Evolutionary conservation across 1,140 invertebrate genomes (phyloP), one percentile per base, ranked within the genome.

Genomic region (Atopsyche davidsoni): DNA sequence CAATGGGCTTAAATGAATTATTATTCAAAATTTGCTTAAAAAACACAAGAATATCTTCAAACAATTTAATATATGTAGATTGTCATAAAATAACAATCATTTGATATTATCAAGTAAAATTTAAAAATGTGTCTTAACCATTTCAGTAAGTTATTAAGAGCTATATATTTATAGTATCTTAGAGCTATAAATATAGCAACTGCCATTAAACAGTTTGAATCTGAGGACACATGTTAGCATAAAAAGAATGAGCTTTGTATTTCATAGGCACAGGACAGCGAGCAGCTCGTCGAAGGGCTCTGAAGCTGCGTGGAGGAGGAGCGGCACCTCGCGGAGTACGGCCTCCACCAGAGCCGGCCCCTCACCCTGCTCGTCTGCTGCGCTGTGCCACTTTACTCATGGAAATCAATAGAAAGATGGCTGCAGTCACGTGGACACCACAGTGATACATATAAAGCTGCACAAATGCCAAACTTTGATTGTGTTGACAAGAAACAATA

Each of bases 401-500:
- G 45, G 83, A 86, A 64, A 70, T 87, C 18, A 86, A 87, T 61
- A 76, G 82, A 32, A 86, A 86, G 69, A 79, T 86, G 73, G 64
- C 71, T 18, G 66, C 78, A 21, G 81, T 84, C 39, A 80, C 77
- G 1, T 86, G 82, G 82, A 81, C 80, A 55, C 81, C 81, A n/a
- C n/a, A n/a, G n/a, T n/a, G n/a, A n/a, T n/a, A n/a, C n/a, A n/a
- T n/a, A n/a, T n/a, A n/a, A n/a, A n/a, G n/a, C n/a, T n/a, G n/a
- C n/a, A n/a, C n/a, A n/a, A n/a, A n/a, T n/a, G n/a, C n/a, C n/a
- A n/a, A n/a, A n/a, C n/a, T n/a, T n/a, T n/a, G n/a, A n/a, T n/a
- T n/a, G n/a, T n/a, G n/a, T n/a, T n/a, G n/a, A n/a, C n/a, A n/a
- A n/a, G n/a, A n/a, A n/a, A n/a, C n/a, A n/a, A n/a, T n/a, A n/a